Percentiles rank a stretch among this genome's conserved stretches.
These are phyloP conservation scores for Homarus americanus DNA, from an alignment of 1,140 invertebrate species.

Conservation along the genomic window DNA sequence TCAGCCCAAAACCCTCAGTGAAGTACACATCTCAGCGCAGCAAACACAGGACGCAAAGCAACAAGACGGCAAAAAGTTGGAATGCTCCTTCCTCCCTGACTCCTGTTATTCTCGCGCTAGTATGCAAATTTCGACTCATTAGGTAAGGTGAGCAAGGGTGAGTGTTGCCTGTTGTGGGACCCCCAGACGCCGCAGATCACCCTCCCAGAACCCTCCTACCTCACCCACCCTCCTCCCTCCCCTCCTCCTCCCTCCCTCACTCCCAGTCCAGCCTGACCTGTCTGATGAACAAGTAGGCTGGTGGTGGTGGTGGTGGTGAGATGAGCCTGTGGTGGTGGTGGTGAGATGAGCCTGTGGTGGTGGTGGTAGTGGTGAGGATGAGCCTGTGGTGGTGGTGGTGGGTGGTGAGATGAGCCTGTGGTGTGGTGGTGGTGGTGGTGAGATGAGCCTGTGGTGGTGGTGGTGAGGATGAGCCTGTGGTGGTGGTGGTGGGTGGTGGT, in stretches of 20 bases:
- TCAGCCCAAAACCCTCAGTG: no score
- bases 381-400: not conserved
- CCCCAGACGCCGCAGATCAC: not conserved
- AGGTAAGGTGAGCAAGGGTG: constrained; percentile 1
- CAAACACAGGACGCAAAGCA: constrained; percentile 38
- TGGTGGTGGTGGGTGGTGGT: not conserved
- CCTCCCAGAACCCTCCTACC: no score
- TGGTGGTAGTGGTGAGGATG: not conserved
- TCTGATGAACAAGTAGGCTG: constrained; percentile 16
- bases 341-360: not conserved
- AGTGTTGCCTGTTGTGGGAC: not conserved
- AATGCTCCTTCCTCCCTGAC: constrained; percentile 25
- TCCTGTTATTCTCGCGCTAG: constrained; percentile 27
- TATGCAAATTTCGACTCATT: constrained; percentile 47
- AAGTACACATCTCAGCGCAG: no score
- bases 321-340: not conserved
- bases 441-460: not conserved
- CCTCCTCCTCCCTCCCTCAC: no score
- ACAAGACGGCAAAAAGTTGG: constrained; percentile 22
- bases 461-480: not conserved
- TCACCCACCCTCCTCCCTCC: no score
- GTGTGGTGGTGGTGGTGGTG: not conserved
- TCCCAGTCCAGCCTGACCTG: not conserved
- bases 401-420: not conserved
- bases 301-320: not conserved